Evolutionary conservation across 2,113 vertebrate genomes (phyloP).

Genomic region (Mionectes macconnelli): DNA sequence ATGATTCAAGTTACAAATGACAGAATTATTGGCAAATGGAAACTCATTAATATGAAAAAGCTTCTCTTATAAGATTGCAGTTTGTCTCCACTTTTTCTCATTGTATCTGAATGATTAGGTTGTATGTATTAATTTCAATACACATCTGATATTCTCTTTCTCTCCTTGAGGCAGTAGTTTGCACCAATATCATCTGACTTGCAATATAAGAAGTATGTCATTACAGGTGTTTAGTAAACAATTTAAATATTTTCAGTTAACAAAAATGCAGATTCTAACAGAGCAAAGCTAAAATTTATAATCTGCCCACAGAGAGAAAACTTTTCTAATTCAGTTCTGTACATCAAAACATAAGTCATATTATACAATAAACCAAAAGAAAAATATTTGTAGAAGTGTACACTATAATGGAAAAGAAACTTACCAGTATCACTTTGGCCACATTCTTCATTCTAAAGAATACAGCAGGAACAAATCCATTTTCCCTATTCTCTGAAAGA

Average conservation of each 20-base stretch:
- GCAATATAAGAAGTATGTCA: not conserved
- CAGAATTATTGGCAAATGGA: slow-evolving; percentile 79
- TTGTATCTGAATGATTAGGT: slow-evolving; percentile 48
- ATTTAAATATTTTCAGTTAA: not conserved
- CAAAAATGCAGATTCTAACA: not conserved
- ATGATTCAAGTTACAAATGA: slow-evolving; percentile 80
- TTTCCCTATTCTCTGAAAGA: not conserved
- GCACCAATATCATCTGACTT: not conserved
- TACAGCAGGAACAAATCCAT: not conserved
- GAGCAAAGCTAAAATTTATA: not conserved
- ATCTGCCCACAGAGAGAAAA: not conserved
- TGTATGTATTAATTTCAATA: slow-evolving; percentile 14
- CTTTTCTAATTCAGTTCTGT: not conserved
- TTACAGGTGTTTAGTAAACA: not conserved
- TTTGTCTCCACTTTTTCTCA: slow-evolving; percentile 60
- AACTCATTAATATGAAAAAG: slow-evolving; percentile 79
- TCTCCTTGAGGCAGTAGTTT: slow-evolving; percentile 6
- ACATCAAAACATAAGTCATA: not conserved
- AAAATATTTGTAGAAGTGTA: not conserved
- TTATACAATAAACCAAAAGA: not conserved
- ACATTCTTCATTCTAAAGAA: not conserved
- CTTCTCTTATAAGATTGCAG: slow-evolving; percentile 62
- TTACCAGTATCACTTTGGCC: not conserved
- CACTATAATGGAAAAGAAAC: not conserved
- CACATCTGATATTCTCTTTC: slow-evolving; percentile 29